A percentile compares a stretch with the other conserved stretches of the same genome.
phyloP scores from a whole-genome alignment of 2,113 vertebrate genomes.

The Seriola aureovittata region DNA sequence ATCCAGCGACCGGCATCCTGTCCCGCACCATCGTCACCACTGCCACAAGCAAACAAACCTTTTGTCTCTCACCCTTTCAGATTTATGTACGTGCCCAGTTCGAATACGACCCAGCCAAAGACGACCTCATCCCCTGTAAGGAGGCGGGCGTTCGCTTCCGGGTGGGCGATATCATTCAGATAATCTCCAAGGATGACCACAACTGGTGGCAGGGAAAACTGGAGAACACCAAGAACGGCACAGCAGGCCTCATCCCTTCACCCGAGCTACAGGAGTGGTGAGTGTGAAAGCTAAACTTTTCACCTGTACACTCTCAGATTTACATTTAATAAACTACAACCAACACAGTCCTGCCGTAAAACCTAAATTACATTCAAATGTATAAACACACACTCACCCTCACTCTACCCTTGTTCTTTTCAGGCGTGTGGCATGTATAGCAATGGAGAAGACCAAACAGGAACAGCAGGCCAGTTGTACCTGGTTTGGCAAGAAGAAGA shows the following conservation, averaged over 20 bases:
- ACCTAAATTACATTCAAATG: too few relatives aligned
- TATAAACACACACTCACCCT: too few relatives aligned
- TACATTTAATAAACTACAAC: too few relatives aligned
- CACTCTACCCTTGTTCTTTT: not conserved
- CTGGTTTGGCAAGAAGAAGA: constrained; percentile 99
- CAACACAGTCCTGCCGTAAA: too few relatives aligned
- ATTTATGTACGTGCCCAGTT: constrained; percentile 99
- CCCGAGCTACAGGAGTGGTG: constrained; percentile 99
- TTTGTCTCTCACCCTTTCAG: constrained; percentile 75
- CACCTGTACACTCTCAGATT: too few relatives aligned
- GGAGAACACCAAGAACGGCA: constrained; percentile 98
- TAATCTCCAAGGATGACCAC: constrained; percentile 99
- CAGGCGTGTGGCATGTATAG: constrained; percentile 98
- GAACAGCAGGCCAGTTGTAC: constrained; percentile 99
- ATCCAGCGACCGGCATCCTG: too few relatives aligned
- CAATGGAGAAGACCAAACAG: constrained; percentile 99
- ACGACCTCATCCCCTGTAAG: constrained; percentile 99
- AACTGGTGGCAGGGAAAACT: constrained; percentile 99
- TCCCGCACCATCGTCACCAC: too few relatives aligned
- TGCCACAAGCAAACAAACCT: too few relatives aligned
- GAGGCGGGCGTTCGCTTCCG: constrained; percentile 97
- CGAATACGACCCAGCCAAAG: constrained; percentile 97
- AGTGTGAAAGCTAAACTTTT: not conserved
- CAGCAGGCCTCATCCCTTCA: constrained; percentile 98
- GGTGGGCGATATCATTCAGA: constrained; percentile 98